Evolutionary conservation across 1,140 invertebrate species (phyloP), one percentile per base, ranked within the genome.

Genomic region (Drosophila biarmipes): DNA sequence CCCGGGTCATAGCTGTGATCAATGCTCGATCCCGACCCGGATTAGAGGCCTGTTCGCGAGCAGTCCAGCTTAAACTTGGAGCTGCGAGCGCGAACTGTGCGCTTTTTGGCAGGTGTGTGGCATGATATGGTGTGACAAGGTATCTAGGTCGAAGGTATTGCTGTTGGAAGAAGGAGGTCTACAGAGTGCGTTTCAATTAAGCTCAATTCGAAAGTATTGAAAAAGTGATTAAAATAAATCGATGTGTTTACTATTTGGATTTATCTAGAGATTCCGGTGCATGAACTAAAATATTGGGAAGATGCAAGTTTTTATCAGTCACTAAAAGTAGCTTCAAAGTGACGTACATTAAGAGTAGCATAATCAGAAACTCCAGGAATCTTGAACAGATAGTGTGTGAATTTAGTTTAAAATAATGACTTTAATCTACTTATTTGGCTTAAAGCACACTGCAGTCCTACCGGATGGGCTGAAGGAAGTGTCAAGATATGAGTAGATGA

Each of bases 51-150:
- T 14, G 51, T 69, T 56, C 66, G 51, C 49, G 42, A 8, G 34
- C 63, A 55, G 24, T 45, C 15, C 42, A 48, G 38, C 10, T 29
- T 21, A 14, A 15, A 21, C 8, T 31, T 46, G 4, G 35, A 34
- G 11, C 8, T 61, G 42, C 21, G 2, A 37, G n/a, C 63, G 49
- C 63, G 49, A 69, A 69, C 66, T 69, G 64, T 71, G 67, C 67
- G 67, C 66, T 69, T 37, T 37, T 69, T 71, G 67, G 67, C 67
- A 71, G 67, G 67, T 69, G 67, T 69, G 67, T 71, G 64, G 42
- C 67, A 71, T 71, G 67, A 71, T 71, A 71, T 71, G 67, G 67
- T 71, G 49, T 69, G 52, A 34, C 64, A 69, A 71, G 67, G 67
- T 71, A 71, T 40, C 67, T 69, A 69, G 49, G 42, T 69, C 34